These are phyloP conservation scores for Ailuropoda melanoleuca DNA, from an alignment of 2,113 vertebrate genomes.

Conservation along the genomic window DNA sequence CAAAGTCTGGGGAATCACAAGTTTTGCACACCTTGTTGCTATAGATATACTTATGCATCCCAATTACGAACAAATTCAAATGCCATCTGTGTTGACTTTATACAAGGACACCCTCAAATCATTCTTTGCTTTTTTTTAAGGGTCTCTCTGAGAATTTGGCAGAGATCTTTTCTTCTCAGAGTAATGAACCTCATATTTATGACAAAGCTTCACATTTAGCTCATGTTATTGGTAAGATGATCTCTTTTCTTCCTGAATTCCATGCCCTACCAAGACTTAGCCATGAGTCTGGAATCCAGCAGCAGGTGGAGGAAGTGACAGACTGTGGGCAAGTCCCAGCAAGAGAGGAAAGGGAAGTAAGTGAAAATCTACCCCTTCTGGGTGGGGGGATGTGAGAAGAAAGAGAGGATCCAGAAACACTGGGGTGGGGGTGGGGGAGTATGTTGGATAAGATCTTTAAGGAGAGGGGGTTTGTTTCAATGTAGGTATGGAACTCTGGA, in stretches of 20 bases:
- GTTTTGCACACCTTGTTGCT: constrained; percentile 75
- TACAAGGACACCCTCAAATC: constrained; percentile 33
- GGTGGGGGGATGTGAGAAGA: background rate
- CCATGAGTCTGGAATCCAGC: background rate
- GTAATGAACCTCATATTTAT: constrained; percentile 12
- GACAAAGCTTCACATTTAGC: constrained; percentile 15
- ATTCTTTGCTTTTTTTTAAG: constrained; percentile 34
- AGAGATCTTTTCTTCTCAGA: constrained; percentile 17
- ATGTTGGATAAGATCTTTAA: background rate
- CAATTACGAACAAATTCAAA: constrained; percentile 73
- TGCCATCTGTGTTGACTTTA: constrained; percentile 59
- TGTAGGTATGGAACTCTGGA: background rate
- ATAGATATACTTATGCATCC: constrained; percentile 79
- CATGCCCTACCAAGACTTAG: background rate
- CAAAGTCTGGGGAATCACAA: constrained; percentile 81
- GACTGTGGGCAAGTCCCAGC: background rate
- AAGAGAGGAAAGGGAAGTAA: background rate
- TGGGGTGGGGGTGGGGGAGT: background rate
- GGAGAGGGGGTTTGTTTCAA: background rate
- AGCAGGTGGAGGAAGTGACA: background rate
- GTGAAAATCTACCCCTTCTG: background rate
- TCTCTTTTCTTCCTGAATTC: background rate
- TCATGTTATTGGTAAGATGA: background rate
- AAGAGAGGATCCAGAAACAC: background rate
- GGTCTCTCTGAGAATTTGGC: background rate